Percentiles rank a stretch among this genome's conserved stretches.
phyloP scores from a whole-genome alignment of 2,797 vertebrate genomes.

The Pogoniulus pusillus region DNA sequence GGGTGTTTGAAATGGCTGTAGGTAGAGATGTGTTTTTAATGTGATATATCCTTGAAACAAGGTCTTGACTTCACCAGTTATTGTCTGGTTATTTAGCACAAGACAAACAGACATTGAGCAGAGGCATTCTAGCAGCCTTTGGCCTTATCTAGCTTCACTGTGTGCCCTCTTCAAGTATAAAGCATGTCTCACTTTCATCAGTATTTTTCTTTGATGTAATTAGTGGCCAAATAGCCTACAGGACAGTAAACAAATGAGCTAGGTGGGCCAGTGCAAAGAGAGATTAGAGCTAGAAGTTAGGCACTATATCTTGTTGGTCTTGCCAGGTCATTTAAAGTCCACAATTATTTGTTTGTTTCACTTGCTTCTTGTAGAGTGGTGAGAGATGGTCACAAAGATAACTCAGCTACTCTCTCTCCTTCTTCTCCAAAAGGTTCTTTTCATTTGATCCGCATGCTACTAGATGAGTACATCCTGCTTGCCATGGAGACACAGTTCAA shows the following conservation, averaged over 20 bases:
- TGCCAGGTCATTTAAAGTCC: conserved; percentile 82
- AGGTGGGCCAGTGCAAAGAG: conserved; percentile 76
- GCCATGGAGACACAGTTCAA: conserved; percentile 99
- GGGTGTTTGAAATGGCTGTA: conserved; percentile 3
- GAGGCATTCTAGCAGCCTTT: conserved; percentile 70
- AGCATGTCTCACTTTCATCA: conserved; percentile 83
- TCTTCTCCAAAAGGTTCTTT: conserved; percentile 87
- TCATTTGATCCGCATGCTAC: conserved; percentile 96
- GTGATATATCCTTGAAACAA: conserved; percentile 56
- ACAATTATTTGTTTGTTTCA: conserved; percentile 81
- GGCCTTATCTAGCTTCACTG: conserved; percentile 83
- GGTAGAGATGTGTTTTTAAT: conserved; percentile 18
- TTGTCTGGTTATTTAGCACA: conserved; percentile 74
- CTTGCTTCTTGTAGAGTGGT: conserved; percentile 75
- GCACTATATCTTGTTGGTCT: conserved; percentile 78
- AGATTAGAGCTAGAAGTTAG: conserved; percentile 77
- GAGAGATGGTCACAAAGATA: conserved; percentile 83
- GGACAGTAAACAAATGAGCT: conserved; percentile 80
- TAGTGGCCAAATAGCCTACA: conserved; percentile 78
- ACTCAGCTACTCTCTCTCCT: conserved; percentile 56
- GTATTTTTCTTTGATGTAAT: conserved; percentile 83
- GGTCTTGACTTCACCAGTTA: conserved; percentile 52
- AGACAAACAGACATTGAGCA: conserved; percentile 72
- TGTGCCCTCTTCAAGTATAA: conserved; percentile 84
- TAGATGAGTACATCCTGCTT: conserved; percentile 98